Conservation (phyloP, 2,113 vertebrate species). For the Mystacornis crossleyi region DNA sequence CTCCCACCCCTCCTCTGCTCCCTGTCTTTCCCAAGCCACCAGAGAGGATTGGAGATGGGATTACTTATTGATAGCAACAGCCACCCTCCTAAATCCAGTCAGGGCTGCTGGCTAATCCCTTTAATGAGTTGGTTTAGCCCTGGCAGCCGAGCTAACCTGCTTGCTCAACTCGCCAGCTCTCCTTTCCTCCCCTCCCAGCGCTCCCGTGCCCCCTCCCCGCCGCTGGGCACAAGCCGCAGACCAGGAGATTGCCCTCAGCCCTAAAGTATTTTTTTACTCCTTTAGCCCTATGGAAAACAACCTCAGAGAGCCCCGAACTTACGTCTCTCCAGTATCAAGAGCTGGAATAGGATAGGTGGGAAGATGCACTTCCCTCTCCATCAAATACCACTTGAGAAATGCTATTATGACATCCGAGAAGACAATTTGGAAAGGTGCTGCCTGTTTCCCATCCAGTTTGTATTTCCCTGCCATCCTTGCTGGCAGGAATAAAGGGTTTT, state of each 20-base stretch:
- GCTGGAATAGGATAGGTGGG: not conserved
- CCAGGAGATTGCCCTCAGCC: not conserved
- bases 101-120: conserved; percentile 23
- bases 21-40: not conserved
- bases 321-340: not conserved
- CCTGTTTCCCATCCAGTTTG: not conserved
- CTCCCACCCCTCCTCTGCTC: not conserved
- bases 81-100: conserved; percentile 21
- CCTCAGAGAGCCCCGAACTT: not conserved
- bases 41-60: conserved; percentile 27
- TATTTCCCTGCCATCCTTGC: not conserved
- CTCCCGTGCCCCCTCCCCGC: not conserved
- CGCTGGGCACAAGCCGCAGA: not conserved
- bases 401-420: not conserved
- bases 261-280: not conserved
- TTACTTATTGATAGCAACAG: conserved; percentile 30
- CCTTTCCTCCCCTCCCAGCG: not conserved
- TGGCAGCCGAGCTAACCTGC: not conserved
- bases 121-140: conserved; percentile 40
- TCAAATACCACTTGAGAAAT: not conserved
- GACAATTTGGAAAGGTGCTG: not conserved
- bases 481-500: not conserved
- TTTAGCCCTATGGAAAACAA: not conserved
- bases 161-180: not conserved
- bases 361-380: not conserved